Conservation (phyloP, 2,888 invertebrate species). For the Dynastes tityus region DNA sequence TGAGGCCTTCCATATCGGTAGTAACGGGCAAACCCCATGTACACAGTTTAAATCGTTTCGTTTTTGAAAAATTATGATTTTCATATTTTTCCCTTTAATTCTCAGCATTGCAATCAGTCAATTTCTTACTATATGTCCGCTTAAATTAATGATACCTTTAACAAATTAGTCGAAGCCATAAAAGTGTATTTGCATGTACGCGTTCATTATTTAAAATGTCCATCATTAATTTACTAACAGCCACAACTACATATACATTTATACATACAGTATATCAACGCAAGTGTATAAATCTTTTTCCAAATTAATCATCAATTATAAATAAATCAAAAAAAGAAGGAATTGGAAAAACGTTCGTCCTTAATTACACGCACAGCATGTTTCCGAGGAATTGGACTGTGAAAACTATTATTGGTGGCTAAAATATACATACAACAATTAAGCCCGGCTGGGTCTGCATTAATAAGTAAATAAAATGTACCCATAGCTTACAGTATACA, state of each 20-base stretch:
- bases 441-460: conserved; percentile 16
- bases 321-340: conserved; percentile 26
- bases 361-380: conserved; percentile 29
- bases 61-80: too few relatives aligned
- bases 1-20: too few relatives aligned
- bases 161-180: conserved; percentile 8
- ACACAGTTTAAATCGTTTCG: too few relatives aligned
- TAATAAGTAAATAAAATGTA: conserved; percentile 34
- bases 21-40: too few relatives aligned
- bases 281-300: background rate
- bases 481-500: background rate
- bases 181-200: conserved; percentile 12
- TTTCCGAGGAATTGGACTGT: conserved; percentile 34
- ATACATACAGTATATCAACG: background rate
- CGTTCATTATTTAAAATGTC: background rate
- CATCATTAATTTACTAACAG: conserved; percentile 4
- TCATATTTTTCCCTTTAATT: too few relatives aligned
- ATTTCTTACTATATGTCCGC: background rate
- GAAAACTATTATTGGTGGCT: conserved; percentile 45
- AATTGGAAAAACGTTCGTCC: background rate
- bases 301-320: conserved; percentile 29
- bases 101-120: too few relatives aligned
- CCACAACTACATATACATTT: background rate
- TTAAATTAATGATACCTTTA: conserved; percentile 23
- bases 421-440: conserved; percentile 48